These are phyloP conservation scores for Poecile montanus DNA, from an alignment of 2,797 vertebrate species.

Conservation along the genomic window DNA sequence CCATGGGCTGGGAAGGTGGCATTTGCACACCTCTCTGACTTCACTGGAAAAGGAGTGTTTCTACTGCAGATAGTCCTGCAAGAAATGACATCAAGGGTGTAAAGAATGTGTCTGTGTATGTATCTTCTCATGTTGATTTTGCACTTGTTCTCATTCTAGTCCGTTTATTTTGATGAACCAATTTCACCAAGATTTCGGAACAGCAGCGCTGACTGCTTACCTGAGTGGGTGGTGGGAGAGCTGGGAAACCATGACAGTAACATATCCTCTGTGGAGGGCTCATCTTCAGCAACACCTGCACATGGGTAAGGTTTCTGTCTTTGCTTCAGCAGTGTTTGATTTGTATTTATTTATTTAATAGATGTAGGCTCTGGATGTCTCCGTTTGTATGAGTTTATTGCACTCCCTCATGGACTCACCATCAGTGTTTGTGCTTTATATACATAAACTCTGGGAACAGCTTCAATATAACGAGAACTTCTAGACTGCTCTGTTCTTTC, in stretches of 20 bases:
- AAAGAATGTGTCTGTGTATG: neutral
- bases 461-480: neutral
- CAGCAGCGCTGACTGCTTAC: slow-evolving; percentile 67
- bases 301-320: slow-evolving; percentile 53
- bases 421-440: neutral
- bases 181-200: slow-evolving; percentile 54
- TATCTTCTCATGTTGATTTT: neutral
- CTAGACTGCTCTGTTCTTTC: neutral
- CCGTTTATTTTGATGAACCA: slow-evolving; percentile 90
- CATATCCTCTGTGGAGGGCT: slow-evolving; percentile 11
- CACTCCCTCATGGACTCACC: neutral
- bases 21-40: neutral
- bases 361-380: neutral
- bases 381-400: neutral
- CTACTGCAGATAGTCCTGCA: neutral
- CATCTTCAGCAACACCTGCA: neutral
- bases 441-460: neutral
- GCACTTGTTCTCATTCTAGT: slow-evolving; percentile 76
- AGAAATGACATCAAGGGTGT: neutral
- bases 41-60: neutral
- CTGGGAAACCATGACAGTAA: slow-evolving; percentile 62
- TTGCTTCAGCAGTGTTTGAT: neutral
- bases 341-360: neutral
- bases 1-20: neutral
- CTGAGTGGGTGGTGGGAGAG: slow-evolving; percentile 87